Evolutionary conservation across 2,113 vertebrate species (phyloP), one percentile per base, ranked within the genome.

Genomic region (Anthoscopus minutus): DNA sequence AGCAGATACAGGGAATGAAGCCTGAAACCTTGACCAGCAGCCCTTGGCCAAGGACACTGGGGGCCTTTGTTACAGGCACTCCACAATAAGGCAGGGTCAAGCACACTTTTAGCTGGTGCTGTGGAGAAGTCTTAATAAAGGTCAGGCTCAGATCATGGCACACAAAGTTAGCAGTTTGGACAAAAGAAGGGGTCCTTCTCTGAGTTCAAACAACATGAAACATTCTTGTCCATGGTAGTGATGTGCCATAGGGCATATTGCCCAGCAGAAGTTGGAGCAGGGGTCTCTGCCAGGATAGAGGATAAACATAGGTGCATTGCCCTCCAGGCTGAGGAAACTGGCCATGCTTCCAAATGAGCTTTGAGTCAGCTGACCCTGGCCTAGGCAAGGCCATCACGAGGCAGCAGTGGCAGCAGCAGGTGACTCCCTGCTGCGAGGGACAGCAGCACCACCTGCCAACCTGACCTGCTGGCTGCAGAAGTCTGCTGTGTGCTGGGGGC

Each of bases 161-260:
- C 8, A 4, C 14, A 31, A 15, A 37, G 14, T 14, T 31, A 82
- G n/a, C 25, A 47, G 6, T 50, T 53, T 57, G 42, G 13, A 37
- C 28, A 70, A 27, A 74, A 69, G 23, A 47, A 81, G 13, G 15
- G 3, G 6, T 73, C 28, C 8, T 70, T 23, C 44, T 79, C 38
- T 42, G 44, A n/a, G 22, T 50, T 79, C 22, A 70, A 51, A n/a
- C 7, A 15, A 71, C 7, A 5, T 13, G 40, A 33, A 78, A 21
- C 14, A 2, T 44, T 65, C 24, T 28, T 53, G 70, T 5, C 14
- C 11, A 22, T 6, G 15, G 9, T 19, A 7, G 12, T 58, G 47
- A 35, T 0, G 0, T 76, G 20, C 7, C 33, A n/a, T 11, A 33
- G 35, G 13, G 1, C 64, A 30, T 4, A 11, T 30, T 56, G 40